Evolutionary conservation across 2,113 vertebrate species (phyloP).

Genomic region (Fulmarus glacialis): DNA sequence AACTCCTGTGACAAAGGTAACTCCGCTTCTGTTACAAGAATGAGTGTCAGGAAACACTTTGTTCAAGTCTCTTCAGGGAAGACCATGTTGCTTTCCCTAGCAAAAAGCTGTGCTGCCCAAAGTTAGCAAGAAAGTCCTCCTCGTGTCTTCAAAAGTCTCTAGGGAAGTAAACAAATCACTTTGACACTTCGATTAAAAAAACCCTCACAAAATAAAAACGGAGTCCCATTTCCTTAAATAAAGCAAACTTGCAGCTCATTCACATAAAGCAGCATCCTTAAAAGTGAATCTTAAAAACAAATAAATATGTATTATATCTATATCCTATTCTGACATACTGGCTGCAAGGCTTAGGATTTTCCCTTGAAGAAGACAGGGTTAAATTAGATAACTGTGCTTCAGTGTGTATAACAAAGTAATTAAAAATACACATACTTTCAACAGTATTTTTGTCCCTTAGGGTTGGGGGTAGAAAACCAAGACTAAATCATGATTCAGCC

Average conservation of each 20-base stretch:
- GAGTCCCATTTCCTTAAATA: background rate
- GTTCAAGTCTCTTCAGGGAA: background rate
- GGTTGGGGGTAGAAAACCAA: background rate
- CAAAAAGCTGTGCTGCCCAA: background rate
- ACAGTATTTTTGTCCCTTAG: background rate
- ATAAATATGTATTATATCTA: background rate
- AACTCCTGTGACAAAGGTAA: background rate
- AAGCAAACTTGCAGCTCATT: background rate
- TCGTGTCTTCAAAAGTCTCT: background rate
- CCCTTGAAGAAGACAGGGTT: background rate
- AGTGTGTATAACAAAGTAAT: background rate
- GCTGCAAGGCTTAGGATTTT: background rate
- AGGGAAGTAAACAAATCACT: background rate
- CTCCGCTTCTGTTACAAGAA: background rate
- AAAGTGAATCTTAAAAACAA: background rate
- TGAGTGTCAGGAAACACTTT: background rate
- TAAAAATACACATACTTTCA: background rate
- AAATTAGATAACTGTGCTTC: background rate
- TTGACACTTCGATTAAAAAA: background rate
- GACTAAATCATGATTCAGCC: background rate
- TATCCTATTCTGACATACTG: background rate
- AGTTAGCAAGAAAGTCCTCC: background rate
- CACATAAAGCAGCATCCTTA: background rate
- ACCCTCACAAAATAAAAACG: background rate
- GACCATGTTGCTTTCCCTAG: background rate